These are phyloP conservation scores for Oppia nitens DNA, from an alignment of 1,140 invertebrate species.

Conservation along the genomic window DNA sequence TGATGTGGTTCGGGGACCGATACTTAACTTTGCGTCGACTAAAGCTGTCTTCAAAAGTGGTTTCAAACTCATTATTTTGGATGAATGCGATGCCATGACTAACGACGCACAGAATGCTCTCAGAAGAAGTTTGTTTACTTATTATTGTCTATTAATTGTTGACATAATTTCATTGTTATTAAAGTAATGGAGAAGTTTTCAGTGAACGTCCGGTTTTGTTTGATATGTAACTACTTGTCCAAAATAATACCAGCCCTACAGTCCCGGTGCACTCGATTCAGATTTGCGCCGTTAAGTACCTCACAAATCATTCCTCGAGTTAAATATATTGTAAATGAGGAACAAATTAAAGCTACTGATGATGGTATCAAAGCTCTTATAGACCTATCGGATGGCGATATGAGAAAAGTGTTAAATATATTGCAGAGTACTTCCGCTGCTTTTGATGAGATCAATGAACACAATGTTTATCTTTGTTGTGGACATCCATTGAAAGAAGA, in stretches of 20 bases:
- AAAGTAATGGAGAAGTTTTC: slow-evolving; percentile 96
- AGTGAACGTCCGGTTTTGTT: slow-evolving; percentile 92
- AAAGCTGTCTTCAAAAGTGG: slow-evolving; percentile 82
- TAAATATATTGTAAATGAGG: slow-evolving; percentile 60
- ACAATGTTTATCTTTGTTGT: slow-evolving; percentile 87
- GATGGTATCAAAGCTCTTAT: slow-evolving; percentile 81
- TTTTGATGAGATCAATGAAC: slow-evolving; percentile 63
- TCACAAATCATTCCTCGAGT: slow-evolving; percentile 76
- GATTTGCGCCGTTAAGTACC: slow-evolving; percentile 70
- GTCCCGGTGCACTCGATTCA: slow-evolving; percentile 89
- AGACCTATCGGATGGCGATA: slow-evolving; percentile 83
- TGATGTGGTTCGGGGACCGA: slow-evolving; percentile 81
- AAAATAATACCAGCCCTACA: slow-evolving; percentile 98
- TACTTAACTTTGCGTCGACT: slow-evolving; percentile 96
- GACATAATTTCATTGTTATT: slow-evolving; percentile 24
- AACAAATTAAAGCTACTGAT: slow-evolving; percentile 71
- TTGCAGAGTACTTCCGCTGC: slow-evolving; percentile 72
- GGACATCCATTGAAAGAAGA: slow-evolving; percentile 82
- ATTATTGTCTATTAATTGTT: neutral
- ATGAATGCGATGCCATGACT: slow-evolving; percentile 99
- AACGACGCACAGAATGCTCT: slow-evolving; percentile 98
- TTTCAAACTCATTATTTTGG: slow-evolving; percentile 91
- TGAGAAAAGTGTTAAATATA: slow-evolving; percentile 92
- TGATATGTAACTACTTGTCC: slow-evolving; percentile 96
- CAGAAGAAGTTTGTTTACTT: slow-evolving; percentile 55